Conservation (phyloP, 2,888 invertebrate species). For the Lepidocyrtinus sp. region DNA sequence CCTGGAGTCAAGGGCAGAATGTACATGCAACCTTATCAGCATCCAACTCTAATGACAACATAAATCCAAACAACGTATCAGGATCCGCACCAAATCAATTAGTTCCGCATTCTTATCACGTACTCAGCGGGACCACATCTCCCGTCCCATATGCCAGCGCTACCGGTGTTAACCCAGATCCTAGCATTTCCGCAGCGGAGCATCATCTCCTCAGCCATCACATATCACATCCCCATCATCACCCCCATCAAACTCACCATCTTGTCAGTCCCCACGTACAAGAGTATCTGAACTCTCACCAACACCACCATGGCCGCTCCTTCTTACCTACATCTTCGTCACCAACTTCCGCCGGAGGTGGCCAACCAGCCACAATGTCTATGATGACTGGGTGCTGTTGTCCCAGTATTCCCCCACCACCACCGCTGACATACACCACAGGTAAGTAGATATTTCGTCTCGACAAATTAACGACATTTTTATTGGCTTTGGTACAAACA, state of each 20-base stretch:
- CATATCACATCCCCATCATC: conserved; percentile 41
- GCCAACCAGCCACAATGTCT: conserved; percentile 6
- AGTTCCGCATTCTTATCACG: conserved; percentile 11
- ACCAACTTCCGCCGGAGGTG: not conserved
- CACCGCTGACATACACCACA: conserved; percentile 35
- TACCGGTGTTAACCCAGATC: conserved; percentile 4
- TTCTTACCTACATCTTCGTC: conserved; percentile 30
- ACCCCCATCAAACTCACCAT: conserved; percentile 66
- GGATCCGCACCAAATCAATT: not conserved
- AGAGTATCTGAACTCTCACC: conserved; percentile 69
- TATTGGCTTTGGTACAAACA: conserved; percentile 2
- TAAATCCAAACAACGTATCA: not conserved
- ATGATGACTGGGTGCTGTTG: conserved; percentile 38
- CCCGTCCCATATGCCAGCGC: conserved; percentile 4
- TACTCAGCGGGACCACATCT: not conserved
- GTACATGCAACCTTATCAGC: conserved; percentile 43
- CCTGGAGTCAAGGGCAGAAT: conserved; percentile 23
- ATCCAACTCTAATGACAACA: conserved; percentile 44
- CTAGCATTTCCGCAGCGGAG: conserved; percentile 36
- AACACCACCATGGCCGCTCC: conserved; percentile 32
- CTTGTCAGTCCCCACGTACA: conserved; percentile 69
- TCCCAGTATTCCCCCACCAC: conserved; percentile 45
- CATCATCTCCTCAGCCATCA: conserved; percentile 59
- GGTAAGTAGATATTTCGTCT: conserved; percentile 7
- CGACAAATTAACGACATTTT: conserved; percentile 8